Conservation (phyloP, 2,113 vertebrate species). For the Chaetodon auriga region DNA sequence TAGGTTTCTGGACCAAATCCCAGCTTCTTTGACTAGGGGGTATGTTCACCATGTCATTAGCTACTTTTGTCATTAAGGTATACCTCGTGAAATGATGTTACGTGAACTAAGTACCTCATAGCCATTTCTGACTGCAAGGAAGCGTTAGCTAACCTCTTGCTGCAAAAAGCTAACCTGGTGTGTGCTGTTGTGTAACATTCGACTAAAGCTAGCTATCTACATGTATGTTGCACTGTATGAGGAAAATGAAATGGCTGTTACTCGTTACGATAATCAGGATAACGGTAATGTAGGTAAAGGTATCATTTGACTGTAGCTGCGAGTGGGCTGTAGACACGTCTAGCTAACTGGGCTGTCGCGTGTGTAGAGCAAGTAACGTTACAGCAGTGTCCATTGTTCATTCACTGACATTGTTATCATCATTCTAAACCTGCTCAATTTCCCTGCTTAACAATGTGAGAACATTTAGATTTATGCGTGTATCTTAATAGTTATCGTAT, state of each 20-base stretch:
- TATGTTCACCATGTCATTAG: slow-evolving; percentile 24
- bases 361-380: slow-evolving; percentile 19
- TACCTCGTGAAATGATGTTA: background rate
- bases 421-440: background rate
- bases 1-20: slow-evolving; percentile 52
- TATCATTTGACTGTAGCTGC: background rate
- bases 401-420: slow-evolving; percentile 35
- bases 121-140: slow-evolving; percentile 17
- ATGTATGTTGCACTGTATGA: fast-evolving
- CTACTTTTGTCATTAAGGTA: background rate
- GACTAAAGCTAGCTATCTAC: background rate
- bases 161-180: slow-evolving; percentile 33
- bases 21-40: slow-evolving; percentile 32
- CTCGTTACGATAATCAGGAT: background rate
- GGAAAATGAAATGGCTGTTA: fast-evolving
- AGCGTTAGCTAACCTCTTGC: slow-evolving; percentile 39
- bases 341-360: slow-evolving; percentile 48
- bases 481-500: too few relatives aligned
- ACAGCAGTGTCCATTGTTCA: slow-evolving; percentile 67
- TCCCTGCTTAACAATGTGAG: background rate
- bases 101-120: background rate
- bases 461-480: background rate
- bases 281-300: too few relatives aligned
- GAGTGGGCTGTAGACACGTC: background rate
- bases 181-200: slow-evolving; percentile 30